phyloP scores from a whole-genome alignment of 2,797 vertebrate genomes.

The Petrocephalus schoutedeni region DNA sequence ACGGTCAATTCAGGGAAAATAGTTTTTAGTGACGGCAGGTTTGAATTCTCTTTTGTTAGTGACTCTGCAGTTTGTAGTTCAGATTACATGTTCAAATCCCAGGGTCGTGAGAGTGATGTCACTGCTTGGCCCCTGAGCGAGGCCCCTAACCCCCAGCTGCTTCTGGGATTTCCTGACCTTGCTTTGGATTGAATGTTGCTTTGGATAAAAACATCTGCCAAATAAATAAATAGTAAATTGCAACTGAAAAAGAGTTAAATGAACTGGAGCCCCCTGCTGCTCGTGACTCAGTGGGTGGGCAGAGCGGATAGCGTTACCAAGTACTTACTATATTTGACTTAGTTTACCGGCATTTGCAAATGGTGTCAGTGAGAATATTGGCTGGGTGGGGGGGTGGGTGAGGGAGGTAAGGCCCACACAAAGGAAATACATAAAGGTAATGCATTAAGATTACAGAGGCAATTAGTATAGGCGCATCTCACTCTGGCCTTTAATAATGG shows the following conservation, averaged over 20 bases:
- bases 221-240: neutral
- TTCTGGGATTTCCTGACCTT: neutral
- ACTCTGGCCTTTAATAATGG: neutral
- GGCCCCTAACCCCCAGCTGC: neutral
- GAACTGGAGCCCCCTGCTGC: neutral
- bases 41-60: neutral
- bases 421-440: neutral
- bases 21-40: neutral
- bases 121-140: neutral
- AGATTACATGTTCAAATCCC: neutral
- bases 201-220: neutral
- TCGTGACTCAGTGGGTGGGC: slow-evolving; percentile 23
- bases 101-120: neutral
- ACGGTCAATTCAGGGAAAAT: neutral
- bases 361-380: neutral
- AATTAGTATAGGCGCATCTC: neutral
- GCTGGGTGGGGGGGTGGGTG: neutral
- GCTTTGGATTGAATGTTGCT: neutral
- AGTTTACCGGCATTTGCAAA: slow-evolving; percentile 39
- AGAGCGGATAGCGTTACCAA: neutral
- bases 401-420: neutral
- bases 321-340: slow-evolving; percentile 32
- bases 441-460: neutral
- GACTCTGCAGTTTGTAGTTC: neutral
- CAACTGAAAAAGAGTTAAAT: neutral